Evolutionary conservation across 2,113 vertebrate species (phyloP).

Genomic region (Pomatorhinus ruficollis): DNA sequence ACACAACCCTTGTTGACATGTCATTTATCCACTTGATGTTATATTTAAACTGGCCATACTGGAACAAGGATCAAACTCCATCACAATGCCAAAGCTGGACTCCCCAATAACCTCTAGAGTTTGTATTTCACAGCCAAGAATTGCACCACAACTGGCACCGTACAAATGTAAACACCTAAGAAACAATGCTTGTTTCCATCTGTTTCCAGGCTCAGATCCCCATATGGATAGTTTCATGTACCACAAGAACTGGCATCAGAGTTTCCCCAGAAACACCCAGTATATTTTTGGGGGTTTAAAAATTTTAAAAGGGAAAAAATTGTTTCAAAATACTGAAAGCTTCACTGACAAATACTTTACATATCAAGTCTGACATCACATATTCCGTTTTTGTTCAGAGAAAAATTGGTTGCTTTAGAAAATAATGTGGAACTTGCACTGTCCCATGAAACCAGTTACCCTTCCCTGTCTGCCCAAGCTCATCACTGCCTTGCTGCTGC

Average conservation of each 20-base stretch:
- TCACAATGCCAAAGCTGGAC: background rate
- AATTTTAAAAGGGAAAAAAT: background rate
- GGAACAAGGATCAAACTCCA: background rate
- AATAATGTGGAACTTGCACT: background rate
- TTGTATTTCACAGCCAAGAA: background rate
- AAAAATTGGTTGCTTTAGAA: background rate
- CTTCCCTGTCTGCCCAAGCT: background rate
- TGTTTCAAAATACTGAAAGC: background rate
- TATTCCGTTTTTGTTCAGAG: background rate
- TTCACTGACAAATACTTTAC: background rate
- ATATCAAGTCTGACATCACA: background rate
- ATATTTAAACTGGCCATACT: background rate
- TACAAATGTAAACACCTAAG: background rate
- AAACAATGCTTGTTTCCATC: background rate
- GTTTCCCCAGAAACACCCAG: background rate
- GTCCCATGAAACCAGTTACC: background rate
- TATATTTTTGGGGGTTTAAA: background rate
- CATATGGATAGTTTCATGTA: background rate
- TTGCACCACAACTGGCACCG: background rate
- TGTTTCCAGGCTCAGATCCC: background rate
- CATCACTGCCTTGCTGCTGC: background rate
- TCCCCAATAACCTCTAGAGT: background rate
- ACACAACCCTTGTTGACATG: background rate
- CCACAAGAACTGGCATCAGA: background rate
- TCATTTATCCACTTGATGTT: background rate